A percentile compares a stretch with the other conserved stretches of the same genome.
Conservation (phyloP, 2,113 vertebrate species). For the Paraplagusia blochii region DNA sequence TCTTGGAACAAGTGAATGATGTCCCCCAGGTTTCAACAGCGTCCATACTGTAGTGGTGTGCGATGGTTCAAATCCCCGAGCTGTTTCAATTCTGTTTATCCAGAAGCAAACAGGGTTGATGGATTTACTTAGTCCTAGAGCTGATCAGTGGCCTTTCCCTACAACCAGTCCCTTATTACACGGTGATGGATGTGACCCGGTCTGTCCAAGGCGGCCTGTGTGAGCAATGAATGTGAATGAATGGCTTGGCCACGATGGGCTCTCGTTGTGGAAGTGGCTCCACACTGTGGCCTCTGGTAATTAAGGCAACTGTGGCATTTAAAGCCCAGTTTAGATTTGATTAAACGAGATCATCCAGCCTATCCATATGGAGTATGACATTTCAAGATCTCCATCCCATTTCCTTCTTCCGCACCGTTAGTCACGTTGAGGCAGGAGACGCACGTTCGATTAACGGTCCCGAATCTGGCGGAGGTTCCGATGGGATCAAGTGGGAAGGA, state of each 20-base stretch:
- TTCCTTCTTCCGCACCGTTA: slow-evolving; percentile 47
- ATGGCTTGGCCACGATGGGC: slow-evolving; percentile 32
- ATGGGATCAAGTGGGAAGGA: slow-evolving; percentile 10
- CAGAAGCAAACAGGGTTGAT: slow-evolving; percentile 10
- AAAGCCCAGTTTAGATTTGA: slow-evolving; percentile 55
- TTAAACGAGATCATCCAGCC: slow-evolving; percentile 57
- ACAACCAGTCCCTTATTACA: not conserved
- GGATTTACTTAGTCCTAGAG: slow-evolving; percentile 8
- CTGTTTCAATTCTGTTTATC: slow-evolving; percentile 3
- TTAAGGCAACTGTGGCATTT: slow-evolving; percentile 70
- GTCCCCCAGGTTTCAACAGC: not conserved
- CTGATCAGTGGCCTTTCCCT: slow-evolving; percentile 11
- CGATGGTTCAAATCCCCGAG: not conserved
- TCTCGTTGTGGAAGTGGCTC: slow-evolving; percentile 37
- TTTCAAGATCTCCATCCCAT: slow-evolving; percentile 65
- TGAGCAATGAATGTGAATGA: slow-evolving; percentile 36
- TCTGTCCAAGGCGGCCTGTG: slow-evolving; percentile 13
- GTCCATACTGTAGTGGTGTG: too few species aligned
- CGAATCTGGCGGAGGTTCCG: slow-evolving; percentile 18
- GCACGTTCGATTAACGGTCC: slow-evolving; percentile 13
- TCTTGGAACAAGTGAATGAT: too few species aligned
- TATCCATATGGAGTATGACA: slow-evolving; percentile 62
- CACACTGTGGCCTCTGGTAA: slow-evolving; percentile 54
- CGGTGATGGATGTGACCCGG: slow-evolving; percentile 20
- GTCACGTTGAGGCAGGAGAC: slow-evolving; percentile 23